These are phyloP conservation scores for Nasonia vitripennis DNA, from an alignment of 1,140 invertebrate species.

Conservation along the genomic window DNA sequence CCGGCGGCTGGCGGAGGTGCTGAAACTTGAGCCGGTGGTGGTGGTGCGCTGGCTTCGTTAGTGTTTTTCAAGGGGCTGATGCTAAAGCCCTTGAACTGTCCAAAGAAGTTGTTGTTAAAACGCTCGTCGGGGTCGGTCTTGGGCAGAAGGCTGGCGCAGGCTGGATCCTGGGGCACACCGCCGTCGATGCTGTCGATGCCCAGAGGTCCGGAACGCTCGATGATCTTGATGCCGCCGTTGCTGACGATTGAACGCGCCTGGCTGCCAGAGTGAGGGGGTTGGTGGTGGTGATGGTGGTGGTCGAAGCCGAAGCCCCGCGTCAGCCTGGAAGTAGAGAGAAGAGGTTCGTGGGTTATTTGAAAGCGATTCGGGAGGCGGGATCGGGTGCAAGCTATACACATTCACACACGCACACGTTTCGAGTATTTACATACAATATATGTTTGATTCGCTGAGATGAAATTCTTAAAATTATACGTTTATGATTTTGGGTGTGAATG, in stretches of 20 bases:
- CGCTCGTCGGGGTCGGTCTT: slow-evolving; percentile 73
- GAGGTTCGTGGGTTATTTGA: neutral
- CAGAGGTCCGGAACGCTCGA: slow-evolving; percentile 65
- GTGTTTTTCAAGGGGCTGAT: slow-evolving; percentile 79
- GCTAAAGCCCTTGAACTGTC: slow-evolving; percentile 90
- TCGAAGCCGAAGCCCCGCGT: slow-evolving; percentile 50
- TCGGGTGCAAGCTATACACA: slow-evolving; percentile 9
- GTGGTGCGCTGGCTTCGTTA: slow-evolving; percentile 40
- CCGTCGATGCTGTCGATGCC: slow-evolving; percentile 71
- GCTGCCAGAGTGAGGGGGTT: slow-evolving; percentile 41
- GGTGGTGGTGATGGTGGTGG: slow-evolving; percentile 21
- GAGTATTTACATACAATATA: neutral
- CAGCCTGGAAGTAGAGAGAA: slow-evolving; percentile 63
- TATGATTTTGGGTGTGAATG: no score
- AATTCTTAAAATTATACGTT: no score
- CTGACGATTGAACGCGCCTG: slow-evolving; percentile 15
- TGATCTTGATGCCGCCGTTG: slow-evolving; percentile 66
- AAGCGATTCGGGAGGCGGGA: neutral
- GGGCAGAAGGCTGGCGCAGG: slow-evolving; percentile 74
- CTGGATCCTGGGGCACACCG: slow-evolving; percentile 66
- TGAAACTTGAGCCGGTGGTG: slow-evolving; percentile 68
- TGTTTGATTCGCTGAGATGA: neutral
- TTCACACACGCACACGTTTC: neutral
- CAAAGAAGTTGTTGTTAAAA: slow-evolving; percentile 82
- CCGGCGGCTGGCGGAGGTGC: slow-evolving; percentile 69